phyloP scores from a whole-genome alignment of 2,888 invertebrate species.

The Polia nebulosa region DNA sequence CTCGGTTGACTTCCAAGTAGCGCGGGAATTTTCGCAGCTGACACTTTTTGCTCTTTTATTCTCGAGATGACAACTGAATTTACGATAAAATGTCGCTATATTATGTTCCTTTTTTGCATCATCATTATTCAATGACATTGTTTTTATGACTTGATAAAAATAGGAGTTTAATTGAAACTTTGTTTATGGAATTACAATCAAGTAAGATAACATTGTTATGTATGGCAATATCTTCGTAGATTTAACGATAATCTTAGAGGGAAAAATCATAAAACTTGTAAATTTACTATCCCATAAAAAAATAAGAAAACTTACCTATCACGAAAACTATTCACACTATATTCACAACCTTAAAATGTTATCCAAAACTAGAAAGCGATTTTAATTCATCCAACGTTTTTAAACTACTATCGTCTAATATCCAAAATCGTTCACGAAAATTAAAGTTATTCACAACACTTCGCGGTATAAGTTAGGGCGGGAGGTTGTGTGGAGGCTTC shows the following conservation, averaged over 20 bases:
- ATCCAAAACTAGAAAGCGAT: slow-evolving; percentile 45
- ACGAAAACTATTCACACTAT: slow-evolving; percentile 43
- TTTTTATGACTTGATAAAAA: background rate
- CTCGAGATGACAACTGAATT: slow-evolving; percentile 34
- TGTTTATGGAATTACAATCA: too few species aligned
- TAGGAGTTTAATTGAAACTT: background rate
- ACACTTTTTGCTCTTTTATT: slow-evolving; percentile 46
- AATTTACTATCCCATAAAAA: slow-evolving; percentile 1
- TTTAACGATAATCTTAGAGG: background rate
- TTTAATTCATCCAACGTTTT: slow-evolving; percentile 30
- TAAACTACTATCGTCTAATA: slow-evolving; percentile 31
- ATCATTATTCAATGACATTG: background rate
- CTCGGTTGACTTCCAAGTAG: slow-evolving; percentile 46
- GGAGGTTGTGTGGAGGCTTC: slow-evolving; percentile 67
- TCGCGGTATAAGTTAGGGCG: slow-evolving; percentile 59
- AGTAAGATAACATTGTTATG: too few species aligned
- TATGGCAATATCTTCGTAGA: background rate
- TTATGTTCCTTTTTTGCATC: slow-evolving; percentile 10
- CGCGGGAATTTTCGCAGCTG: slow-evolving; percentile 49
- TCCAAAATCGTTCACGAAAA: slow-evolving; percentile 37
- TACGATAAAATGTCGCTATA: slow-evolving; percentile 28
- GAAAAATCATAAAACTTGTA: background rate
- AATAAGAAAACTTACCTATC: slow-evolving; percentile 49
- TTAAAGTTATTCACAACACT: slow-evolving; percentile 63
- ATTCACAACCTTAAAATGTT: slow-evolving; percentile 47